These are phyloP conservation scores for Poeciliopsis paucimaculata DNA, from an alignment of 2,797 vertebrate genomes.

Conservation along the genomic window DNA sequence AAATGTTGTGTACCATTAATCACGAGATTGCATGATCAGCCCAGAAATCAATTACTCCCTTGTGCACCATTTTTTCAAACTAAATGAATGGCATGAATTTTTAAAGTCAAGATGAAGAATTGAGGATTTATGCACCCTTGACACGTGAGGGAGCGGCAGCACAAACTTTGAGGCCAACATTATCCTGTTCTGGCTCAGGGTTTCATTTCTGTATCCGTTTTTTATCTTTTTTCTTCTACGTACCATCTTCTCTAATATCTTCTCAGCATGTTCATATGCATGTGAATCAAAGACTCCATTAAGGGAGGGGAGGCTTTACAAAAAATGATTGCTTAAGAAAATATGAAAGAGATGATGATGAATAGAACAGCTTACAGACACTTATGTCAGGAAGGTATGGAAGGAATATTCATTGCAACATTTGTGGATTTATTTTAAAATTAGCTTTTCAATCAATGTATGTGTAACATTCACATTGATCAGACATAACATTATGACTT, in stretches of 20 bases:
- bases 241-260: constrained; percentile 40
- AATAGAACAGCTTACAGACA: constrained; percentile 22
- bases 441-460: not conserved
- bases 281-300: constrained; percentile 56
- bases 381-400: not conserved
- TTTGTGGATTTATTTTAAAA: not conserved
- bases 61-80: not conserved
- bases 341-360: constrained; percentile 25
- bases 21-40: constrained; percentile 26
- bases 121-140: constrained; percentile 4
- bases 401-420: not conserved
- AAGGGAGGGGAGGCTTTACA: constrained; percentile 3
- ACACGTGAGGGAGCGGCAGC: not conserved
- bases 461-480: not conserved
- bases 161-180: constrained; percentile 16
- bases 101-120: constrained; percentile 26
- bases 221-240: constrained; percentile 40
- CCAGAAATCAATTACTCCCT: constrained; percentile 10
- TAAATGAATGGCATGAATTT: constrained; percentile 10
- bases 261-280: constrained; percentile 31
- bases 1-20: constrained; percentile 26
- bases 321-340: constrained; percentile 27
- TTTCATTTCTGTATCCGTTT: constrained; percentile 23
- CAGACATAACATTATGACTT: not conserved
- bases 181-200: constrained; percentile 22